These are phyloP conservation scores for Sciurus niger DNA, from an alignment of 2,113 vertebrate species.

Conservation along the genomic window DNA sequence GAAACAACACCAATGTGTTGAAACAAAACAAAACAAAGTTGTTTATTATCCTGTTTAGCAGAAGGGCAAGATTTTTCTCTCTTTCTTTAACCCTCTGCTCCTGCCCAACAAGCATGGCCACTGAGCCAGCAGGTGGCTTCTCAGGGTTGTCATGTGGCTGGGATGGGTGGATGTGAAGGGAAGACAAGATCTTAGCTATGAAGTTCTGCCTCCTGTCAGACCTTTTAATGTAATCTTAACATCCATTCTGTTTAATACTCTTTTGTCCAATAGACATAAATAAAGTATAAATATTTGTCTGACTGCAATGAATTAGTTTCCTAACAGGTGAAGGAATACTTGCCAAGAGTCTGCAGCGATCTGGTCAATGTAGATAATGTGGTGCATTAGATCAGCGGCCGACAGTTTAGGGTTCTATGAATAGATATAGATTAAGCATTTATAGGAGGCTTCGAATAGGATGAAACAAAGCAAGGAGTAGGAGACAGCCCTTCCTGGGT, in stretches of 20 bases:
- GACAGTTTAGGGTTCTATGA: conserved; percentile 83
- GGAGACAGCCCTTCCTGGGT: not conserved
- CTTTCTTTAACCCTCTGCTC: conserved; percentile 15
- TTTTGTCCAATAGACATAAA: conserved; percentile 79
- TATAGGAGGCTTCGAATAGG: conserved; percentile 79
- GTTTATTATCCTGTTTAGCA: conserved; percentile 71
- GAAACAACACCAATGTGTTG: not conserved
- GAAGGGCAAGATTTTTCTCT: conserved; percentile 32
- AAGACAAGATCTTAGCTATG: conserved; percentile 66
- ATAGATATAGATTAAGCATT: conserved; percentile 86
- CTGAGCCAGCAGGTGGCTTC: not conserved
- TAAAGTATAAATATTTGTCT: conserved; percentile 86
- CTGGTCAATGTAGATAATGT: conserved; percentile 84
- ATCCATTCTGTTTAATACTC: conserved; percentile 82
- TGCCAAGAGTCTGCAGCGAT: conserved; percentile 82
- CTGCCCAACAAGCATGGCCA: fast-evolving
- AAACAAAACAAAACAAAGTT: conserved; percentile 71
- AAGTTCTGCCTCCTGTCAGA: conserved; percentile 78
- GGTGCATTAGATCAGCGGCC: conserved; percentile 79
- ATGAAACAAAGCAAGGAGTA: conserved; percentile 73
- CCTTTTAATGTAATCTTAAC: conserved; percentile 79
- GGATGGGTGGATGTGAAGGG: conserved; percentile 71
- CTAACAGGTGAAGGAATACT: conserved; percentile 83
- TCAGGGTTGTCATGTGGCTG: not conserved
- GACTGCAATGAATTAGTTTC: conserved; percentile 87